phyloP scores from a whole-genome alignment of 2,888 invertebrate genomes.

The Perizoma affinitatum region DNA sequence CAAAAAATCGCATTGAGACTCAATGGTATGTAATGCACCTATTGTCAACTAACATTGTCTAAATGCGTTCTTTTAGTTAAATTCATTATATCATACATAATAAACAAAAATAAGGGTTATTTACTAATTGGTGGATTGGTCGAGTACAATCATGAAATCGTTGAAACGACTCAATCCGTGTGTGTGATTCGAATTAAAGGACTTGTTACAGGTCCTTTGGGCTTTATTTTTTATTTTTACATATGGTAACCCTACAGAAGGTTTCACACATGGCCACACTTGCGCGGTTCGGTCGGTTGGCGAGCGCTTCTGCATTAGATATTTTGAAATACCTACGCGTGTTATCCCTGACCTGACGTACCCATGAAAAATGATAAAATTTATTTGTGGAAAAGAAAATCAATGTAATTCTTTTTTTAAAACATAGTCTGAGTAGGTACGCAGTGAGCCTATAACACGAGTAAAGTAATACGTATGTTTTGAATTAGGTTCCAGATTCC shows the following conservation, averaged over 20 bases:
- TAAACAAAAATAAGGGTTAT: conserved; percentile 67
- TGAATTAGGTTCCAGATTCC: no score
- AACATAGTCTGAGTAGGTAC: no score
- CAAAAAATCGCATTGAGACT: conserved; percentile 53
- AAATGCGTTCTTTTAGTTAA: conserved; percentile 59
- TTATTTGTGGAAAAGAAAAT: no score
- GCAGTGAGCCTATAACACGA: no score
- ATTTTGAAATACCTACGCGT: conserved; percentile 26
- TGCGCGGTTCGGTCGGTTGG: conserved; percentile 44
- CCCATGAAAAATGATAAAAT: background rate
- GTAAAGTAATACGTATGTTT: no score
- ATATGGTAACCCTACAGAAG: conserved; percentile 61
- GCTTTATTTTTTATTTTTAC: conserved; percentile 58
- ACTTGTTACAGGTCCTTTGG: conserved; percentile 71
- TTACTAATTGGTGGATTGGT: conserved; percentile 65
- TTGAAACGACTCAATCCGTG: conserved; percentile 73
- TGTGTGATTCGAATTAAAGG: conserved; percentile 80
- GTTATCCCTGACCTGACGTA: conserved; percentile 8
- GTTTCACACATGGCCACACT: conserved; percentile 76
- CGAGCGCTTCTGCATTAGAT: conserved; percentile 12
- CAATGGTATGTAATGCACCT: conserved; percentile 58
- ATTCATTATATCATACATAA: conserved; percentile 61
- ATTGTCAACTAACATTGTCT: conserved; percentile 68
- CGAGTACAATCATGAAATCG: conserved; percentile 69
- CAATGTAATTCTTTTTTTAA: no score